Percentiles rank a stretch among this genome's conserved stretches.
Conservation (phyloP, 1,140 invertebrate genomes). For the Lasioglossum baleicum region DNA sequence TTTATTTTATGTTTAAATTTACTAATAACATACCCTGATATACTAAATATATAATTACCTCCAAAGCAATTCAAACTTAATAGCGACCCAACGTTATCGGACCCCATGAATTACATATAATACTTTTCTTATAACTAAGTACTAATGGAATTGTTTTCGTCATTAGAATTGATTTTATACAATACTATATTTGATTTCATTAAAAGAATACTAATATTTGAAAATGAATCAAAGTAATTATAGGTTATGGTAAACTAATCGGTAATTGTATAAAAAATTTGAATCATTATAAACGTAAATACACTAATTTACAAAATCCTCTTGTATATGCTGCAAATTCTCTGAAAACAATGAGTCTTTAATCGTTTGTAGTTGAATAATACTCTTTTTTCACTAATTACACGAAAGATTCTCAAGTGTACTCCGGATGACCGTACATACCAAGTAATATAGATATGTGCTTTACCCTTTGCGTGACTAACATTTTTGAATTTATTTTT, state of each 20-base stretch:
- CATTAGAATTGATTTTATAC: not conserved
- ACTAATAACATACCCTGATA: not conserved
- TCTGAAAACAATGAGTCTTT: not conserved
- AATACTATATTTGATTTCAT: not conserved
- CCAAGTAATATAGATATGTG: not conserved
- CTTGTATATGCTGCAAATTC: not conserved
- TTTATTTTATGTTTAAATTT: not conserved
- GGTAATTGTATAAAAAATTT: not conserved
- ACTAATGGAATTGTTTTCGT: not conserved
- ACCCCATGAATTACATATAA: not conserved
- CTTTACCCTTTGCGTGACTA: not conserved
- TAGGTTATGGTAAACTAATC: conserved; percentile 34
- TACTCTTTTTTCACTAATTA: not conserved
- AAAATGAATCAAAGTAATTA: not conserved
- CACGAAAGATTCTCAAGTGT: conserved; percentile 42
- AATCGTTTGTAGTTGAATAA: not conserved
- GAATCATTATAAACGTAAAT: not conserved
- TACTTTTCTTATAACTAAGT: not conserved
- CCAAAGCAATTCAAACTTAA: not conserved
- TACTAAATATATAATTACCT: not conserved
- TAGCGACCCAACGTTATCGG: not conserved
- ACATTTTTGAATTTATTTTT: not conserved
- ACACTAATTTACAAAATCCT: not conserved
- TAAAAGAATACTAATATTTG: not conserved
- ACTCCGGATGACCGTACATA: conserved; percentile 38